These are phyloP conservation scores for Albula glossodonta DNA, from an alignment of 2,113 vertebrate species.

Conservation along the genomic window DNA sequence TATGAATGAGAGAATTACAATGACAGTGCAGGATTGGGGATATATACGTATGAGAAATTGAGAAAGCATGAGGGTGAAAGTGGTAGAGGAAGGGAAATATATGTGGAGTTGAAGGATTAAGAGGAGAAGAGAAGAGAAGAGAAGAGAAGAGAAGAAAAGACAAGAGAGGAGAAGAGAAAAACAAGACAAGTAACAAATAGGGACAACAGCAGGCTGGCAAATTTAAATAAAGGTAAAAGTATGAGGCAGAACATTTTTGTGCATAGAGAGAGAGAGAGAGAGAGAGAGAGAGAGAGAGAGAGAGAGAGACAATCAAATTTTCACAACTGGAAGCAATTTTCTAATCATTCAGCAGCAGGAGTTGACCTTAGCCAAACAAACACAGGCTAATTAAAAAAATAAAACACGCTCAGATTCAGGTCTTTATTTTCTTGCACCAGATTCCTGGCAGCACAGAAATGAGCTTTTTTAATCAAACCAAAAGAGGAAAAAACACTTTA, in stretches of 20 bases:
- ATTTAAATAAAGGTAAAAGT: too few relatives aligned
- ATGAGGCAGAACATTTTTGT: too few relatives aligned
- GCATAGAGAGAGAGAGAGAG: neutral
- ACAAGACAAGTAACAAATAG: too few relatives aligned
- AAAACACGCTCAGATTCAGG: slow-evolving; percentile 48
- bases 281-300: neutral
- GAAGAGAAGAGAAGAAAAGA: neutral
- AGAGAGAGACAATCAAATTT: slow-evolving; percentile 64
- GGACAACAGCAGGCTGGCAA: too few relatives aligned
- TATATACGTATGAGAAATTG: neutral
- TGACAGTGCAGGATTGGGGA: slow-evolving; percentile 27
- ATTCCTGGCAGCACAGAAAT: slow-evolving; percentile 37
- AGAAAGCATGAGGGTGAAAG: neutral
- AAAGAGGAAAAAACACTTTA: slow-evolving; percentile 7
- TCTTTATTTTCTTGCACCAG: slow-evolving; percentile 39
- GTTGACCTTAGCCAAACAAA: slow-evolving; percentile 76
- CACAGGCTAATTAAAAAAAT: slow-evolving; percentile 76
- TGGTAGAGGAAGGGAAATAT: neutral
- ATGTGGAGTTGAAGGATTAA: neutral
- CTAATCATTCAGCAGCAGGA: slow-evolving; percentile 80
- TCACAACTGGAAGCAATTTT: slow-evolving; percentile 85
- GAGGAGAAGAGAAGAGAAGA: neutral
- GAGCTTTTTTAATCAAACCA: slow-evolving; percentile 35
- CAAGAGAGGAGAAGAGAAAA: neutral
- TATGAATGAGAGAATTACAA: neutral